Percentiles rank a stretch among this genome's conserved stretches.
phyloP scores from a whole-genome alignment of 1,140 invertebrate species.

The Leptinotarsa defecta region DNA sequence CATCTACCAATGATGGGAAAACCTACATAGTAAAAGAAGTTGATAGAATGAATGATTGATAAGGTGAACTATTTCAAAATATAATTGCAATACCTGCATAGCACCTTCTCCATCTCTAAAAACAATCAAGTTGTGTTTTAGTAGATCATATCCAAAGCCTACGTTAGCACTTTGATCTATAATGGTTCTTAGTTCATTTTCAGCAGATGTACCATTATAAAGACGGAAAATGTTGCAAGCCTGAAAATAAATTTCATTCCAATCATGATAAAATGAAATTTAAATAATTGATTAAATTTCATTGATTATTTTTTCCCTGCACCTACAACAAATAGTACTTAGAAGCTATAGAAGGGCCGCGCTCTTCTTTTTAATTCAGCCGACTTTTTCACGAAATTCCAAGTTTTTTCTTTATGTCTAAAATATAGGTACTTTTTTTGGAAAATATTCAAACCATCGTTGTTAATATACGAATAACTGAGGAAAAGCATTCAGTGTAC shows the following conservation, averaged over 20 bases:
- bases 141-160: slow-evolving; percentile 89
- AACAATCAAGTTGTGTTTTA: slow-evolving; percentile 95
- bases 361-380: too few species aligned
- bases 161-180: slow-evolving; percentile 79
- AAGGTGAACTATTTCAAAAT: background rate
- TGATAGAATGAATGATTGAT: background rate
- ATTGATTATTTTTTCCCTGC: too few species aligned
- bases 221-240: slow-evolving; percentile 65
- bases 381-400: too few species aligned
- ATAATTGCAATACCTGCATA: slow-evolving; percentile 63
- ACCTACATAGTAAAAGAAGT: slow-evolving; percentile 62
- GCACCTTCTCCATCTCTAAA: slow-evolving; percentile 95
- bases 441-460: too few species aligned
- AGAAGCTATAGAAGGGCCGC: too few species aligned
- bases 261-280: background rate
- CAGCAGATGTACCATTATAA: slow-evolving; percentile 93
- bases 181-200: slow-evolving; percentile 80
- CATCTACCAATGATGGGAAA: slow-evolving; percentile 88
- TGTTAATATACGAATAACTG: too few species aligned
- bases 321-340: too few species aligned
- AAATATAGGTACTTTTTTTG: too few species aligned
- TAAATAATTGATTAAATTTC: too few species aligned
- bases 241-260: slow-evolving; percentile 35
- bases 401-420: too few species aligned
- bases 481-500: too few species aligned